These are phyloP conservation scores for Dreissena rostriformis DNA, from an alignment of 1,140 invertebrate genomes.

Conservation along the genomic window DNA sequence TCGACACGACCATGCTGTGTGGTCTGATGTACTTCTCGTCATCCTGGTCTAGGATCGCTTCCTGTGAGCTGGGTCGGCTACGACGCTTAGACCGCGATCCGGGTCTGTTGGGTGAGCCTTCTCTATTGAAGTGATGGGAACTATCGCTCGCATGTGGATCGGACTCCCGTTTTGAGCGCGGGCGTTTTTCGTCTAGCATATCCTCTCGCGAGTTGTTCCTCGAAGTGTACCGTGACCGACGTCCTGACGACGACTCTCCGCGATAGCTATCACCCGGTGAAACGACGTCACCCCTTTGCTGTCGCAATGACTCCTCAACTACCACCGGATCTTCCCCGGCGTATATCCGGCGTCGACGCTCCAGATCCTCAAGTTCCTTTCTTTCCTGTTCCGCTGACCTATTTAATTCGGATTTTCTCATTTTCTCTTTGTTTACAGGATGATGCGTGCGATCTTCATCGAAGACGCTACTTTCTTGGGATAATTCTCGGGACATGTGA, in stretches of 20 bases:
- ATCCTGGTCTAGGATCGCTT: conserved; percentile 71
- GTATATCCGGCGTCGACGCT: conserved; percentile 48
- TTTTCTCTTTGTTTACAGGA: conserved; percentile 49
- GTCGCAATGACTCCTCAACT: conserved; percentile 25
- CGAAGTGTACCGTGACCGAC: conserved; percentile 46
- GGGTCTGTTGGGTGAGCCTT: conserved; percentile 74
- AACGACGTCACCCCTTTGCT: conserved; percentile 49
- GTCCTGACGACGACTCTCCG: conserved; percentile 64
- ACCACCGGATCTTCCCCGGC: conserved; percentile 39
- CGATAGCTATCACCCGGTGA: conserved; percentile 42
- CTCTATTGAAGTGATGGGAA: conserved; percentile 73
- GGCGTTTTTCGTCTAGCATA: conserved; percentile 69
- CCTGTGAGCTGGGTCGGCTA: conserved; percentile 68
- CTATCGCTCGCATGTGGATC: conserved; percentile 70
- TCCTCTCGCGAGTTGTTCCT: conserved; percentile 73
- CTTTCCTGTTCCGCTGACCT: conserved; percentile 49
- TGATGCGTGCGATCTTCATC: conserved; percentile 51
- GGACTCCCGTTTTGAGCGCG: conserved; percentile 58
- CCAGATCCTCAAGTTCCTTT: conserved; percentile 47
- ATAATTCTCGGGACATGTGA: conserved; percentile 42
- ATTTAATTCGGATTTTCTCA: conserved; percentile 51
- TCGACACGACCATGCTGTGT: conserved; percentile 67
- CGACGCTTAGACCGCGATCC: conserved; percentile 53
- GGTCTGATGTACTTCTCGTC: conserved; percentile 60
- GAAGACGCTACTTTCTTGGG: conserved; percentile 39